Evolutionary conservation across 2,888 invertebrate species (phyloP), one percentile per base, ranked within the genome.

Genomic region (Lithophane leautieri): DNA sequence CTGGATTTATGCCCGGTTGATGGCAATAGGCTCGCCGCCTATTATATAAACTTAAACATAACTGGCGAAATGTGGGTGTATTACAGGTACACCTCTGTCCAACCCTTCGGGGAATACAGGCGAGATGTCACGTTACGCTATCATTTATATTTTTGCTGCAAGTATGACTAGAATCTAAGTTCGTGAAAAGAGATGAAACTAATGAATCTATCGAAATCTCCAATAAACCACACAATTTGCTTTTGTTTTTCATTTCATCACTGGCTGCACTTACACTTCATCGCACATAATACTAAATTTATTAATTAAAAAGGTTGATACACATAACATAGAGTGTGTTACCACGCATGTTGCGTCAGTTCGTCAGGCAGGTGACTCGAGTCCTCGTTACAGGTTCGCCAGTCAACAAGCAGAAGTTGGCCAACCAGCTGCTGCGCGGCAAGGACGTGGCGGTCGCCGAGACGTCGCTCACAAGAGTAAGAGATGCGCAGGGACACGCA

Each of bases 391-490:
- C 97, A 98, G 98, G 98, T 94, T 98, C 98, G 86, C 98, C 98
- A 86, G 98, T 98, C 96, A 98, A 98, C 97, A 98, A 97, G 96
- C 98, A 98, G 97, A 98, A 98, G 97, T 96, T 98, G 96, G 98
- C 98, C 94, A 98, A 98, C 95, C 98, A 98, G 95, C 95, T 97
- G 96, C 97, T 97, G 94, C 97, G 97, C 91, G 97, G 97, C 94
- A 93, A 93, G 86, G 97, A 97, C 97, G 97, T 97, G 92, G 97
- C 97, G 92, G 97, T 98, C 90, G 98, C 98, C 94, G 98, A 98
- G 97, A 98, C 98, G 84, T 97, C 98, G 89, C 97, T 98, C 93
- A 98, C 97, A 95, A 97, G 98, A 97, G 98, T 98, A 98, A 98
- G 97, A 95, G 93, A 93, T 89, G 92, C 91, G 84, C 86, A 85